These are phyloP conservation scores for Amblyornis subalaris DNA, from an alignment of 2,113 vertebrate genomes.

Conservation along the genomic window DNA sequence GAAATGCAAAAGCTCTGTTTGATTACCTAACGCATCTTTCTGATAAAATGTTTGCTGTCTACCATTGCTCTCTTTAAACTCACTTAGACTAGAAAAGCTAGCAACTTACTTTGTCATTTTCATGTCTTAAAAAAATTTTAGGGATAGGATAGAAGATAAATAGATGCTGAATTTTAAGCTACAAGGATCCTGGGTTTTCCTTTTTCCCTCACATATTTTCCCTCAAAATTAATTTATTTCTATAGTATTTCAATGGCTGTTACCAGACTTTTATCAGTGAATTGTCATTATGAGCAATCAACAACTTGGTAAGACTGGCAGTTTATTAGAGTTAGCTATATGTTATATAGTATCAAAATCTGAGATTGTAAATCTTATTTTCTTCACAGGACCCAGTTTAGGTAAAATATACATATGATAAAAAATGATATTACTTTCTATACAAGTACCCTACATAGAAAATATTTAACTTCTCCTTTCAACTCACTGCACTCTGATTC, in stretches of 20 bases:
- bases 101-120: background rate
- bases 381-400: background rate
- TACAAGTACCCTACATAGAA: background rate
- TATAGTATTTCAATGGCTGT: background rate
- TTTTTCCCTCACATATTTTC: background rate
- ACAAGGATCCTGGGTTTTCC: rapidly evolving
- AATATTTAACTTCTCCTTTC: background rate
- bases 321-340: background rate
- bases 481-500: background rate
- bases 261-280: background rate
- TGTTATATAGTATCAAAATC: background rate
- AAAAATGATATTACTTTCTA: background rate
- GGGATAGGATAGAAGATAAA: background rate
- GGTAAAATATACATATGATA: background rate
- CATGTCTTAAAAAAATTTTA: background rate
- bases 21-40: background rate
- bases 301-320: background rate
- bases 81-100: background rate
- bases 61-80: background rate
- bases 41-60: background rate
- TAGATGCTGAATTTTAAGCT: background rate
- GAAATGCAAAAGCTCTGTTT: background rate
- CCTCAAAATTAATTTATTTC: background rate
- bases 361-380: background rate
- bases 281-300: background rate